phyloP scores from a whole-genome alignment of 2,113 vertebrate genomes.

The Dasypus novemcinctus region DNA sequence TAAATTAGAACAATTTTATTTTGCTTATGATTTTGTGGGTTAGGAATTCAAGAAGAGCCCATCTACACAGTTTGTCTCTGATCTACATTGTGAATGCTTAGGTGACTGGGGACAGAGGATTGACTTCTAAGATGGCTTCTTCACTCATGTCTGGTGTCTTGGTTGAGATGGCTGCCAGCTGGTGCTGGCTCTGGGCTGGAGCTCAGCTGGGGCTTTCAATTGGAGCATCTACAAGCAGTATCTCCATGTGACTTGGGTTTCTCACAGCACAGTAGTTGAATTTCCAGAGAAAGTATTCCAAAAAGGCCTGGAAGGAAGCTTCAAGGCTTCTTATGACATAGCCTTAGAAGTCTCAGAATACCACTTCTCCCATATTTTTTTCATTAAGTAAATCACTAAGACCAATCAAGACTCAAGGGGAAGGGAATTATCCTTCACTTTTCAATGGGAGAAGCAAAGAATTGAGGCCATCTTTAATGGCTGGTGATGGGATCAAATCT shows the following conservation, averaged over 20 bases:
- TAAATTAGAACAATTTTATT: not conserved
- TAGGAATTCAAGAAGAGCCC: not conserved
- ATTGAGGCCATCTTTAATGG: not conserved
- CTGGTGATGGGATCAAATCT: not conserved
- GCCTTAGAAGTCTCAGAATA: not conserved
- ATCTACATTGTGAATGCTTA: not conserved
- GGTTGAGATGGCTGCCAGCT: not conserved
- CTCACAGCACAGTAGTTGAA: not conserved
- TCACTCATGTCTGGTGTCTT: not conserved
- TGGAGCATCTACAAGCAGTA: not conserved
- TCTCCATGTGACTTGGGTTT: not conserved
- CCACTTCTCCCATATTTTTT: not conserved
- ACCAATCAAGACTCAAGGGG: not conserved
- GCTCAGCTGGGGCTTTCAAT: not conserved
- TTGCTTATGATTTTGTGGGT: not conserved
- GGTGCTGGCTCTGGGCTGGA: not conserved
- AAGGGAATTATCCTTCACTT: not conserved
- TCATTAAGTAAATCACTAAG: not conserved
- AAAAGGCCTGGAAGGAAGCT: not conserved
- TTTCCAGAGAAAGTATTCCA: not conserved
- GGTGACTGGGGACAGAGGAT: not conserved
- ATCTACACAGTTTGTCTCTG: not conserved
- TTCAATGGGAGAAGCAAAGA: not conserved
- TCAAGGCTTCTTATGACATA: conserved; percentile 9
- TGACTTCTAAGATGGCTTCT: not conserved